Evolutionary conservation across 2,888 invertebrate species (phyloP), one percentile per base, ranked within the genome.

Genomic region (Eristalis pertinax): DNA sequence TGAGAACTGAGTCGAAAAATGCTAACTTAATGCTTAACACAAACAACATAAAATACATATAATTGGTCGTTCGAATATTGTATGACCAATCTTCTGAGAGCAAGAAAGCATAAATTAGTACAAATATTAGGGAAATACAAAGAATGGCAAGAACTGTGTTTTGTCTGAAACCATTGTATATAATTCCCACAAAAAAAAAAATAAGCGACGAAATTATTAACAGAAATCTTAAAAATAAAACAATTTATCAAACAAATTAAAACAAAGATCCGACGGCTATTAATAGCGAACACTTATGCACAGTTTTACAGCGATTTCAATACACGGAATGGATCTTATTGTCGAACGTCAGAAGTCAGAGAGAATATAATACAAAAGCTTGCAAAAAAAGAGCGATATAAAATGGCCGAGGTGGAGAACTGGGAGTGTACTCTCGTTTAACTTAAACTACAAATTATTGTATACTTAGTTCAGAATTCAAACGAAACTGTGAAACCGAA

Each of bases 111-210:
- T 1, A 60, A 56, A 38, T 69, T 84, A 84, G 83, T 74, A 68
- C 22, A 75, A 24, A 24, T 76, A 58, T 58, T 43, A 2, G 43
- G 50, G 38, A 63, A 56, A 38, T 35, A 65, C 50, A 72, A 11
- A 58, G n/a, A 13, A 68, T 64, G 56, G 68, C 35, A 1, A 65
- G 22, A 41, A 22, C 5, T 19, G 79, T 84, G 79, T 80, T 22
- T 62, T 84, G 84, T 84, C 84, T 84, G 50, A 76, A 65, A 80
- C 84, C 84, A 80, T 3, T 67, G 80, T 84, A 75, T 84, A 56
- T 38, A 77, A 62, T 41, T 64, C 35, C 19, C 35, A 32, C n/a
- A n/a, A n/a, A n/a, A n/a, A n/a, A n/a, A 35, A 35, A 19, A 64
- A 64, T 19, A 77, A 41, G 15, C n/a, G 22, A 77, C 22, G 43